Evolutionary conservation across 2,113 vertebrate genomes (phyloP).

Genomic region (Tyrannus savana): DNA sequence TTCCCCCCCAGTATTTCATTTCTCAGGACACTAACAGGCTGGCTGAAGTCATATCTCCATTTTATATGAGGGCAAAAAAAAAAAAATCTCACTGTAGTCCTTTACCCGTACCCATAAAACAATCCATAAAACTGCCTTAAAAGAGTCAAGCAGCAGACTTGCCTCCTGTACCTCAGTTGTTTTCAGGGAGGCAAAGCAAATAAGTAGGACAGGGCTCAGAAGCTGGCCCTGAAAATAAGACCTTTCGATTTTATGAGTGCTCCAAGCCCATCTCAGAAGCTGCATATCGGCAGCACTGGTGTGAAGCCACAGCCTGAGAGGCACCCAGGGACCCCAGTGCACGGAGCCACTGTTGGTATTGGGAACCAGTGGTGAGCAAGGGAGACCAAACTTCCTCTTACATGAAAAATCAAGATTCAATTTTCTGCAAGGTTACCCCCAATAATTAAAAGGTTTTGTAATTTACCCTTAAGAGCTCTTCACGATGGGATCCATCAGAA

Average conservation of each 20-base stretch:
- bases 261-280: background rate
- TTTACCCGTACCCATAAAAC: background rate
- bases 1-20: background rate
- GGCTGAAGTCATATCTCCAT: background rate
- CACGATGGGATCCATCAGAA: slow-evolving; percentile 88
- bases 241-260: background rate
- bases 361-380: slow-evolving; percentile 69
- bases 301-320: background rate
- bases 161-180: background rate
- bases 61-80: background rate
- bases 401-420: slow-evolving; percentile 69
- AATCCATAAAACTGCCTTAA: background rate
- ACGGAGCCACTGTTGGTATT: slow-evolving; percentile 24
- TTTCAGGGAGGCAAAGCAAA: background rate
- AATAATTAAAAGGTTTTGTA: slow-evolving; percentile 92
- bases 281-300: background rate
- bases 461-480: slow-evolving; percentile 88
- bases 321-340: background rate
- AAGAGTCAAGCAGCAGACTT: background rate
- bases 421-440: slow-evolving; percentile 83
- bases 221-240: background rate
- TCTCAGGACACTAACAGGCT: background rate
- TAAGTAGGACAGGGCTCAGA: background rate
- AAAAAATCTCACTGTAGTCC: background rate
- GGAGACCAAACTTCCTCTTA: slow-evolving; percentile 77